Percentiles rank a stretch among this genome's conserved stretches.
phyloP scores from a whole-genome alignment of 1,140 invertebrate species.

The Bombus affinis region DNA sequence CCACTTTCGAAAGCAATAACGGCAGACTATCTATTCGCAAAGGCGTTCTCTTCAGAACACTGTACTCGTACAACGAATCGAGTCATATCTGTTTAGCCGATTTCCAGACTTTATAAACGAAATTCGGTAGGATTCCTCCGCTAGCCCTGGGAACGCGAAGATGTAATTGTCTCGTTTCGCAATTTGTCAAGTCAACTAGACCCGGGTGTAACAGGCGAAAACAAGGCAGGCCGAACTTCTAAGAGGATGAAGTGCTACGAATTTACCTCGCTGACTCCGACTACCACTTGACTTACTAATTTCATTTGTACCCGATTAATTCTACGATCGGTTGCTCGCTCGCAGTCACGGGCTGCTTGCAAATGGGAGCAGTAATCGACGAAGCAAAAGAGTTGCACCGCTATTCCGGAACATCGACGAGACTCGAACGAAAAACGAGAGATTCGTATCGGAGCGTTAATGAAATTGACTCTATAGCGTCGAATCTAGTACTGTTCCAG shows the following conservation, averaged over 20 bases:
- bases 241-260: conserved; percentile 24
- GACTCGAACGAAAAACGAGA: not conserved
- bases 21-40: not conserved
- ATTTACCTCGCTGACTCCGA: not conserved
- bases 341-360: too few relatives aligned
- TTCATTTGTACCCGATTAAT: conserved; percentile 16
- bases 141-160: not conserved
- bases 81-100: too few relatives aligned
- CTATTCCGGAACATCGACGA: not conserved
- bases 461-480: not conserved
- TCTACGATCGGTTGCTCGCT: not conserved
- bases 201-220: conserved; percentile 7
- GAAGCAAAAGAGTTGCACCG: not conserved
- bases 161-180: conserved; percentile 22
- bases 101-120: not conserved
- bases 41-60: not conserved
- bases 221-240: not conserved
- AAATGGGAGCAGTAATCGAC: not conserved
- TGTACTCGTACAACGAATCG: not conserved
- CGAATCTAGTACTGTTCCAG: too few relatives aligned
- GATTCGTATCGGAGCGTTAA: not conserved
- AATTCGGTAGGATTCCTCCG: not conserved
- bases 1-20: not conserved
- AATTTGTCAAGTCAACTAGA: conserved; percentile 25
- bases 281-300: not conserved